These are phyloP conservation scores for Liopterus haemorrhoidalis DNA, from an alignment of 2,888 invertebrate genomes.

Conservation along the genomic window DNA sequence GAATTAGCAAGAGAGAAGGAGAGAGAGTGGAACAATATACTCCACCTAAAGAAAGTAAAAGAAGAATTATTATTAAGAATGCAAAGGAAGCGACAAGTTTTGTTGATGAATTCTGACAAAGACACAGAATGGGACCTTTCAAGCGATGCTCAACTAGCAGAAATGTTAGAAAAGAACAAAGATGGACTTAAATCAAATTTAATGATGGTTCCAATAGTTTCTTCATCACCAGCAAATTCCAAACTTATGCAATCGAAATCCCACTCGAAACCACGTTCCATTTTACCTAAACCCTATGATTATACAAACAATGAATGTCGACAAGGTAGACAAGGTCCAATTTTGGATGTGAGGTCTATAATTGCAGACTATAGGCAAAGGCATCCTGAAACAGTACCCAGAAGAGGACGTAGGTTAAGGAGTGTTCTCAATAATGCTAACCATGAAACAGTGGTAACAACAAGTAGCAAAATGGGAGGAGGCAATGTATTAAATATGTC, in stretches of 20 bases:
- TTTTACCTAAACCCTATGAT: constrained; percentile 38
- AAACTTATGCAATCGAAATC: constrained; percentile 7
- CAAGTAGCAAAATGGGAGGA: constrained; percentile 39
- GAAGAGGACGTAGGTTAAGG: constrained; percentile 60
- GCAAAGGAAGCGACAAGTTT: constrained; percentile 61
- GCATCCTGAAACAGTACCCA: constrained; percentile 67
- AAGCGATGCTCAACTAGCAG: constrained; percentile 33
- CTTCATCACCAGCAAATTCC: constrained; percentile 23
- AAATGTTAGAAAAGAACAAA: constrained; percentile 27
- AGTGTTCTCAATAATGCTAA: constrained; percentile 45
- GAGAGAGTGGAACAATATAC: constrained; percentile 78
- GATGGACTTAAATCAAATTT: constrained; percentile 30
- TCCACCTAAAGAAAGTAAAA: constrained; percentile 76
- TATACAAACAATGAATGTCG: constrained; percentile 54
- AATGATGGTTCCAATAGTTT: constrained; percentile 26
- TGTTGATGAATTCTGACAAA: constrained; percentile 40
- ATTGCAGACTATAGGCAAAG: constrained; percentile 74
- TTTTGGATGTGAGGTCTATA: constrained; percentile 76
- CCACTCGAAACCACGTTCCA: constrained; percentile 19
- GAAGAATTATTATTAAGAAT: constrained; percentile 72
- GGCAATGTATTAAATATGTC: constrained; percentile 19
- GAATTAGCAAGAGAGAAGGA: constrained; percentile 75
- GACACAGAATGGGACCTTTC: constrained; percentile 22
- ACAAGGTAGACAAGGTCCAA: constrained; percentile 61
- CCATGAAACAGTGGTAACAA: constrained; percentile 32